phyloP scores from a whole-genome alignment of 2,113 vertebrate genomes.

The Cyrtonyx montezumae region DNA sequence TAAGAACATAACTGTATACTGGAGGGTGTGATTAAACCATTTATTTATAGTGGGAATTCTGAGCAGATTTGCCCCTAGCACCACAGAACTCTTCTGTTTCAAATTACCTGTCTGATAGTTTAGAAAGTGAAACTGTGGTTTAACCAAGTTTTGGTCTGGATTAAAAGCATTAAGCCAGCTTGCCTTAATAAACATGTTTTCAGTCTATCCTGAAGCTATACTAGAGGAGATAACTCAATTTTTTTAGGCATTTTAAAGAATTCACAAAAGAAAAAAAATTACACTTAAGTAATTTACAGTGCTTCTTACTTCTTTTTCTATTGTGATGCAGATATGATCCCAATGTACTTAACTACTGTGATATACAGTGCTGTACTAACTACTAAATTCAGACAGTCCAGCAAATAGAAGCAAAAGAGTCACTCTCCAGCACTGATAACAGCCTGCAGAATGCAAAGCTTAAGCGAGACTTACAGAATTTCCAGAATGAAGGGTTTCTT shows the following conservation, averaged over 20 bases:
- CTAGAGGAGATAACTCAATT: not conserved
- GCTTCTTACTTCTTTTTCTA: too few relatives aligned
- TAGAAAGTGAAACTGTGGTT: not conserved
- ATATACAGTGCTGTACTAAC: not conserved
- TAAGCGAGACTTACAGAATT: not conserved
- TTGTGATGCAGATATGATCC: not conserved
- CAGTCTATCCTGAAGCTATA: not conserved
- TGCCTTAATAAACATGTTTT: not conserved
- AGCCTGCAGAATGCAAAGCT: not conserved
- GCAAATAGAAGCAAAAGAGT: not conserved
- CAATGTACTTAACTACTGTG: not conserved
- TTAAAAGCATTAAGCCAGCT: not conserved
- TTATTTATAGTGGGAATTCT: not conserved
- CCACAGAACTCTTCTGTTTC: not conserved
- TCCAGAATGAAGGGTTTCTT: not conserved
- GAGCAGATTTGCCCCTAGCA: not conserved
- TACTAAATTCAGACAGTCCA: not conserved
- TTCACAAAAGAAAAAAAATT: not conserved
- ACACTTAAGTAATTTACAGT: not conserved
- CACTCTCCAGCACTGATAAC: too few relatives aligned
- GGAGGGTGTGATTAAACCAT: not conserved
- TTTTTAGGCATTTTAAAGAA: not conserved
- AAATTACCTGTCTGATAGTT: not conserved
- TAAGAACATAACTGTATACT: not conserved
- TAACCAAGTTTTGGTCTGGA: not conserved